Conservation (phyloP, 2,113 vertebrate species). For the Lophotis ruficrista region DNA sequence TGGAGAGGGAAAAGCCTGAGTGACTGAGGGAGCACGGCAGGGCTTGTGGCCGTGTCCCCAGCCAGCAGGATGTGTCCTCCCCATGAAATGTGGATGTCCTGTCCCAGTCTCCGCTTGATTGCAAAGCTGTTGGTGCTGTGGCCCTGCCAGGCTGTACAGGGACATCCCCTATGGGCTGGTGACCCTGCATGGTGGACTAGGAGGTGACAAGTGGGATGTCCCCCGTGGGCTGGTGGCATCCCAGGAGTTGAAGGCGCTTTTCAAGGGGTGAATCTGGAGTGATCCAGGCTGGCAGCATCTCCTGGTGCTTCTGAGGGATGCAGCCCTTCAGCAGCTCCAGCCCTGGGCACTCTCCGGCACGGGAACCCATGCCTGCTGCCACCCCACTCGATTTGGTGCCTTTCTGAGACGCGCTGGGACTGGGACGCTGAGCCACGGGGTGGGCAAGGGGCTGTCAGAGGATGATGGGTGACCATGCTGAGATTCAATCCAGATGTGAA, state of each 20-base stretch:
- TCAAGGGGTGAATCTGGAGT: accelerated
- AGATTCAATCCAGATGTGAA: not conserved
- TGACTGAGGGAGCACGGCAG: not conserved
- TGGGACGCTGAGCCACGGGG: not conserved
- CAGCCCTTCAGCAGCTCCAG: not conserved
- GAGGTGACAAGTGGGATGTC: not conserved
- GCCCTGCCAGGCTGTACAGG: accelerated
- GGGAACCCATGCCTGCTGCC: not conserved
- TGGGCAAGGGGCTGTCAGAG: accelerated
- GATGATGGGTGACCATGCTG: accelerated
- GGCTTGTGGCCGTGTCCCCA: accelerated
- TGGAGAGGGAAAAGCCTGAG: not conserved
- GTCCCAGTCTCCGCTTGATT: not conserved
- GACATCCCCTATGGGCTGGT: not conserved
- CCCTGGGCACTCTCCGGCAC: accelerated
- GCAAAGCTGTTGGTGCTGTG: not conserved
- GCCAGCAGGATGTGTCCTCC: too few species aligned
- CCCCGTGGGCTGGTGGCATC: not conserved
- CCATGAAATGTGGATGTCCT: not conserved
- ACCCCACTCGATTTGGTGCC: accelerated
- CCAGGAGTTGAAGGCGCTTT: not conserved
- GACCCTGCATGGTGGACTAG: not conserved
- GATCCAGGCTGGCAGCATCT: not conserved
- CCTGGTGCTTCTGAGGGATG: not conserved
- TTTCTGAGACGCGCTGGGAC: not conserved